Percentiles rank a stretch among this genome's conserved stretches.
Evolutionary conservation across 2,113 vertebrate species (phyloP).

Genomic region (Dinomys branickii): DNA sequence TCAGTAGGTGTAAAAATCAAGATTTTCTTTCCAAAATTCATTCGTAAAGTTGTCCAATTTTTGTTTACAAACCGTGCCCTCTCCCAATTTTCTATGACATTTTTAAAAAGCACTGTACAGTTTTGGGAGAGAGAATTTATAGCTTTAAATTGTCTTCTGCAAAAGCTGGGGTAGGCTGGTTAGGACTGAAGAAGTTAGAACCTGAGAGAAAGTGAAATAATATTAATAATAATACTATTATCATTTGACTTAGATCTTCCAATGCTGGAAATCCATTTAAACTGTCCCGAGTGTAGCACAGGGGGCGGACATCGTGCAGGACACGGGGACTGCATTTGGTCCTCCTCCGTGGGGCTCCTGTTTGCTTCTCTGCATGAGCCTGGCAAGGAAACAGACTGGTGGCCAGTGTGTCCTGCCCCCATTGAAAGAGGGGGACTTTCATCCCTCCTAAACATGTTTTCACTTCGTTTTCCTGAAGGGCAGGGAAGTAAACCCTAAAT

Average conservation of each 20-base stretch:
- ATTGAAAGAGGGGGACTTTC: not conserved
- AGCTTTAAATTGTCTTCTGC: not conserved
- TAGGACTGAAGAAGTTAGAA: not conserved
- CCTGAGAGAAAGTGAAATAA: not conserved
- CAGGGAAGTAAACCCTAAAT: not conserved
- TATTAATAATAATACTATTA: slow-evolving; percentile 1
- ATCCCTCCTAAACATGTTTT: not conserved
- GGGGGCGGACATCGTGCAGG: not conserved
- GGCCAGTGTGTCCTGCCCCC: not conserved
- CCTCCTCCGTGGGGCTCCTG: not conserved
- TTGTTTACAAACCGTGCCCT: not conserved
- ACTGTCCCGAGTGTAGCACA: not conserved
- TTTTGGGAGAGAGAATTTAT: not conserved
- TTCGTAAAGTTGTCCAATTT: slow-evolving; percentile 30
- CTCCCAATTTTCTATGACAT: slow-evolving; percentile 54
- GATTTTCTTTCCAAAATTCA: slow-evolving; percentile 36
- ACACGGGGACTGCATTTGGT: not conserved
- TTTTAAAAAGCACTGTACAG: slow-evolving; percentile 37
- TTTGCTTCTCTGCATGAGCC: not conserved
- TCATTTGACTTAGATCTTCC: not conserved
- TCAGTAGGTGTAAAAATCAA: not conserved
- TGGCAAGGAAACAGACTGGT: not conserved
- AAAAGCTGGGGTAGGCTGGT: not conserved
- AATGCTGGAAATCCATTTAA: not conserved
- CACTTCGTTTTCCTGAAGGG: not conserved